Evolutionary conservation across 2,888 invertebrate species (phyloP).

Genomic region (Meiosimyza platycephala): DNA sequence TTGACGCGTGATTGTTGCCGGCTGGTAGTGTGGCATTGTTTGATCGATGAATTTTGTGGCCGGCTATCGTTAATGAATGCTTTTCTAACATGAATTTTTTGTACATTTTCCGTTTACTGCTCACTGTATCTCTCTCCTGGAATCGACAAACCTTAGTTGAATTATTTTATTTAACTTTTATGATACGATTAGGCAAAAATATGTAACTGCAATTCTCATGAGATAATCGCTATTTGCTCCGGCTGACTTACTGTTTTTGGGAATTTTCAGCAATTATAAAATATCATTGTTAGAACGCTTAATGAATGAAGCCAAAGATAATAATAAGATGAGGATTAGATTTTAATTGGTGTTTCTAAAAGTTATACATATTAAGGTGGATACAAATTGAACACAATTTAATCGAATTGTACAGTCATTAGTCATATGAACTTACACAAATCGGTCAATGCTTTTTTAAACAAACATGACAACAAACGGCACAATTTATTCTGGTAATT

Average conservation of each 20-base stretch:
- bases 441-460: too few relatives aligned
- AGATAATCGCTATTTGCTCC: constrained; percentile 34
- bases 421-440: too few relatives aligned
- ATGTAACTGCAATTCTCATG: constrained; percentile 18
- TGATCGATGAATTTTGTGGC: constrained; percentile 38
- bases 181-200: constrained; percentile 9
- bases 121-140: too few relatives aligned
- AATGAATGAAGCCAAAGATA: not conserved
- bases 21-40: constrained; percentile 29
- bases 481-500: too few relatives aligned
- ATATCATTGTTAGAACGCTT: not conserved
- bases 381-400: too few relatives aligned
- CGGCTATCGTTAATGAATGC: constrained; percentile 33
- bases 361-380: too few relatives aligned
- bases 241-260: constrained; percentile 7
- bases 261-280: not conserved
- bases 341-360: too few relatives aligned
- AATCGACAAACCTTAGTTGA: not conserved
- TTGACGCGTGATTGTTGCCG: constrained; percentile 28
- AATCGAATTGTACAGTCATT: too few relatives aligned
- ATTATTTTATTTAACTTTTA: constrained; percentile 3
- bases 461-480: too few relatives aligned
- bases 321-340: too few relatives aligned
- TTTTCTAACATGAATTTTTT: constrained; percentile 19
- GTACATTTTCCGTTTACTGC: not conserved